Base-by-base conservation (phyloP, 2,888 invertebrate genomes). In the Camponotus fellah region DNA sequence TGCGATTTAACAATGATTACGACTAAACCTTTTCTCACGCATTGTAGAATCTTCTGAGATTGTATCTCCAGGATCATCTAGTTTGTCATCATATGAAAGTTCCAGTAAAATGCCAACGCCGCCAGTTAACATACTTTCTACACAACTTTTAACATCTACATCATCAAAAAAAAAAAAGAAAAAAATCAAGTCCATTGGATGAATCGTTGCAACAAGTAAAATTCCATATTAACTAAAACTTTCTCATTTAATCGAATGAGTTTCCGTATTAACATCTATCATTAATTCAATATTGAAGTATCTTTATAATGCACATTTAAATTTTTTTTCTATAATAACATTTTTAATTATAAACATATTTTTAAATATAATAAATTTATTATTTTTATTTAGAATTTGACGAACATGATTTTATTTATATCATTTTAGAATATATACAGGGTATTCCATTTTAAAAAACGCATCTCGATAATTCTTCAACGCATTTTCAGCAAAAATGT, bases 121-220 rank as follows among this genome's bases (percentile, higher is more conserved):
- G n/a, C 94, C 94, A 26, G 43, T 92, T 43, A 92, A 92, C 86
- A 92, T 93, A 83, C 86, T 92, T 68, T 92, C 93, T 76, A 92
- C 93, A 56, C 92, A 87, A 91, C 94, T 91, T 88, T 94, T 96
- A 9, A 8, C 96, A 26, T 26, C 96, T 12, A 96, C 96, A 17
- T 95, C 96, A 62, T 96, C 96, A n/a, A n/a, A n/a, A n/a, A 2
- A 96, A 96, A 0, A 92, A 96, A 86, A 95, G 96, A 68, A 95
- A 96, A 88, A 94, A 96, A 88, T 96, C 96, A 88, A 95, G 96
- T 88, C 96, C 96, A 77, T 95, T 96, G 85, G 95, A 96, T 26
- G 96, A 96, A 88, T 96, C 96, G 8, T 96, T 96, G 17, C 96
- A 96, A 91, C 96, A 96, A 95, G 96, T 96, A 91, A 87, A 68